Evolutionary conservation across 2,797 vertebrate genomes (phyloP).

Genomic region (Nasua narica): DNA sequence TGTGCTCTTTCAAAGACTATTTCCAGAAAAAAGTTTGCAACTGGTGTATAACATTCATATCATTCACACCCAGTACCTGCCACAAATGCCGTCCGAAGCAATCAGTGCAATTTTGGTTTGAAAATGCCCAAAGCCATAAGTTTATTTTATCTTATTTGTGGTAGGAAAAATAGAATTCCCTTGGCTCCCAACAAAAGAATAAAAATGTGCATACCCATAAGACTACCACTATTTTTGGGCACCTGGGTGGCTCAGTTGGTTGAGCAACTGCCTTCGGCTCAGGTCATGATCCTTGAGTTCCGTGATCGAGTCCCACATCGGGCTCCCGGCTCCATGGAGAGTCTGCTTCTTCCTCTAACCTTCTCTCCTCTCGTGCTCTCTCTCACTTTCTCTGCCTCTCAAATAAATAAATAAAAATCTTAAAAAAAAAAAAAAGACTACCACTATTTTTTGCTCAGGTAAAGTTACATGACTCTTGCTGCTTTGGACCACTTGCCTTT

Average conservation of each 20-base stretch:
- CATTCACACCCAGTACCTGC: not conserved
- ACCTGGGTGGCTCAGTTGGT: too few species aligned
- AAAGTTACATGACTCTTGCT: slow-evolving; percentile 35
- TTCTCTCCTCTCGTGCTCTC: too few species aligned
- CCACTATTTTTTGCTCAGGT: slow-evolving; percentile 15
- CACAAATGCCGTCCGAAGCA: slow-evolving; percentile 31
- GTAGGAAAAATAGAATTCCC: slow-evolving; percentile 35
- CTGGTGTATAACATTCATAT: slow-evolving; percentile 7
- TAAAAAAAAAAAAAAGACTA: too few species aligned
- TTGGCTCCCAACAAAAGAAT: slow-evolving; percentile 33
- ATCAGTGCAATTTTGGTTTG: slow-evolving; percentile 8
- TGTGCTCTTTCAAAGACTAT: not conserved
- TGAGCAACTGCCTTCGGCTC: too few species aligned
- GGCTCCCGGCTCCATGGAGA: too few species aligned
- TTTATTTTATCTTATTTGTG: not conserved
- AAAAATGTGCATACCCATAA: slow-evolving; percentile 8
- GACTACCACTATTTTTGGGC: slow-evolving; percentile 41
- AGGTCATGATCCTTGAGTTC: too few species aligned
- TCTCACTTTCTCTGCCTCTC: too few species aligned
- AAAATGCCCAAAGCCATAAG: slow-evolving; percentile 25
- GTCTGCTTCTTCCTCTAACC: too few species aligned
- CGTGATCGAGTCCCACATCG: too few species aligned
- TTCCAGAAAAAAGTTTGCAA: slow-evolving; percentile 28
- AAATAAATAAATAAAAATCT: too few species aligned
- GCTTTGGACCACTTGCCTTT: slow-evolving; percentile 37